Base-by-base conservation (phyloP, 2,797 vertebrate species). In the Sylvia borin region DNA sequence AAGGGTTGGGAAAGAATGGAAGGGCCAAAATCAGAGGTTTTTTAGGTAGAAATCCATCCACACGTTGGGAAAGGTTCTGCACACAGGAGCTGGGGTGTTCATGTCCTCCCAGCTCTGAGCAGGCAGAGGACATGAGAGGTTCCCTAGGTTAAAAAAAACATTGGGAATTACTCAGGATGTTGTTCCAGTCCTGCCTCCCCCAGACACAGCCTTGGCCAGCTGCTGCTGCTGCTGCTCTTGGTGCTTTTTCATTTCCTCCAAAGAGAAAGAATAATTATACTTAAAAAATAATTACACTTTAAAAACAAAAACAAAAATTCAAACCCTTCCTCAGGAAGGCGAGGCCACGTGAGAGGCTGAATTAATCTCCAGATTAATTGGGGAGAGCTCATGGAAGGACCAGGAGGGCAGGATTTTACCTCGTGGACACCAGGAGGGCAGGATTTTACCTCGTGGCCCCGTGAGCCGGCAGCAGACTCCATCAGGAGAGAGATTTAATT, bases 101-200 rank as follows among this genome's bases (percentile, higher is more conserved):
- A 1, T 0, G 72, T 15, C 65, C 43, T 62, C 27, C 43, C 16
- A 5, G 34, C 15, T n/a, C 29, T 5, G 20, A 72, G 42, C 47
- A n/a, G 26, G 20, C 24, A 58, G 42, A 72, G 43, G 8, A 36
- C 15, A 6, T 0, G 0, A 38, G 34, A 7, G 1, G 0, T 18
- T n/a, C 24, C 40, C 29, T 64, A 65, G 58, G 10, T 22, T 47
- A n/a, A 38, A 55, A 77, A 51, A 6, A 32, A 48, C 5, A 17
- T 1, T 8, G 20, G 57, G 48, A 74, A 67, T 80, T 32, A 13
- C 10, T 38, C 43, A 55, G 50, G 43, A 11, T 75, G 25, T 38
- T 21, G 8, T 16, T 77, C 77, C 66, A 85, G 70, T 51, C 50
- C 42, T 53, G 38, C 42, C 42, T 58, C 7, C 2, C 15, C 14